phyloP scores from a whole-genome alignment of 2,113 vertebrate genomes.

The Bolborhynchus lineola region DNA sequence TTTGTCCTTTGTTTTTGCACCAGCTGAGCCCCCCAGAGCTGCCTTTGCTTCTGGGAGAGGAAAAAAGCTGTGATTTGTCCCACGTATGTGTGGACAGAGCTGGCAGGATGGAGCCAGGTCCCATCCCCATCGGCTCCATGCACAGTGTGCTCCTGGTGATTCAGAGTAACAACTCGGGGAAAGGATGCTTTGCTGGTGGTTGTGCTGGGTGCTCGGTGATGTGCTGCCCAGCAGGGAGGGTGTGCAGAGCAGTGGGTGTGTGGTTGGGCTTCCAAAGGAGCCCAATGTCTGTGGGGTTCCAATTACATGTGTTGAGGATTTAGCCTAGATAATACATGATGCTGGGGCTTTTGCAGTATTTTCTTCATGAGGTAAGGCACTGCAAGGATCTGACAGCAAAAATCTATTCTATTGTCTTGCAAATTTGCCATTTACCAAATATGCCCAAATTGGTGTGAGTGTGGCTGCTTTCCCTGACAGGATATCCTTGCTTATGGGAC shows the following conservation, averaged over 20 bases:
- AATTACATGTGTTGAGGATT: neutral
- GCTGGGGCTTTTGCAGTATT: neutral
- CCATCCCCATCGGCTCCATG: fast-evolving
- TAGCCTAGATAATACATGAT: neutral
- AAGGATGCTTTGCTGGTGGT: neutral
- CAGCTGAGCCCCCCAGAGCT: neutral
- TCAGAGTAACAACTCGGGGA: neutral
- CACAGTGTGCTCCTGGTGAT: neutral
- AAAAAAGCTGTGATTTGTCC: neutral
- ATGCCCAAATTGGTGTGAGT: neutral
- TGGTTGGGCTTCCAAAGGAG: neutral
- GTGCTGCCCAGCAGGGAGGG: neutral
- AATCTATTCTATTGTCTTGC: neutral
- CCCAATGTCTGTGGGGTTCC: neutral
- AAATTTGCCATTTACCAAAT: neutral
- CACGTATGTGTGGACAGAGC: neutral
- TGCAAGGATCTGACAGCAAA: neutral
- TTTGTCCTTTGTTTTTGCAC: neutral
- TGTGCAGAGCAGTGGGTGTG: too few species aligned
- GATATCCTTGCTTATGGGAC: neutral
- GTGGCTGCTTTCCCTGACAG: neutral
- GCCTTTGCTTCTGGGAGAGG: neutral
- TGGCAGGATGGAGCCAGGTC: fast-evolving
- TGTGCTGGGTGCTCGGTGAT: neutral
- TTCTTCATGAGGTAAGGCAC: neutral